Base-by-base conservation (phyloP, 1,140 invertebrate genomes). In the Odontomachus brunneus region DNA sequence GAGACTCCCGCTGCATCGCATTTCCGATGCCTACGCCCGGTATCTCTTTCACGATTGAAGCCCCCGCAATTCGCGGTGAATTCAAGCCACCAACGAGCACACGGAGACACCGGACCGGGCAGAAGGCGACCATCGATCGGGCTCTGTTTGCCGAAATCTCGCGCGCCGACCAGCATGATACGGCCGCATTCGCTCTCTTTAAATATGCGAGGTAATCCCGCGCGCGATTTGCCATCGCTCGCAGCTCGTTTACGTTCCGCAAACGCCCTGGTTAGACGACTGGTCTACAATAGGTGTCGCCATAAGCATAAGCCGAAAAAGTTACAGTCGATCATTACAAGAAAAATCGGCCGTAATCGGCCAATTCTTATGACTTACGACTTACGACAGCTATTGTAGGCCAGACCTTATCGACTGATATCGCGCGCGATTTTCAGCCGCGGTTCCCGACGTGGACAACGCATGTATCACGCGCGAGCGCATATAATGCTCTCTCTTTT, bases 141-240 rank as follows among this genome's bases (percentile, higher is more conserved):
- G 67, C 51, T 73, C 87, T 84, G 85, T 88, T 87, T 85, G 71
- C 66, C 66, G 62, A 87, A 87, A 66, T 60, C 63, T 87, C 51
- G 60, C 66, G 38, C 48, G 51, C 17, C 73, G 71, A 26, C 67
- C 38, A 33, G 38, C 9, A 11, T 29, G 57, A 55, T 22, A 14
- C 59, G 15, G 49, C 84, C 53, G 44, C 67, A 78, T 78, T 62
- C 60, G 53, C 17, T 69, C 83, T 84, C 84, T 84, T 67, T 80
- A 75, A 87, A 87, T 86, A 78, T 78, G 84, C 65, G 44, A 51
- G 60, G 33, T 73, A 78, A 78, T 73, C 83, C 59, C 62, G 80
- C 57, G 55, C 69, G 11, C 62, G 38, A n/a, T n/a, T n/a, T 44
- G 84, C 33, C 48, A 73, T 33, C 63, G 51, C 55, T 76, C 72